Evolutionary conservation across 1,140 invertebrate genomes (phyloP).

Genomic region (Lordiphosa collinella): DNA sequence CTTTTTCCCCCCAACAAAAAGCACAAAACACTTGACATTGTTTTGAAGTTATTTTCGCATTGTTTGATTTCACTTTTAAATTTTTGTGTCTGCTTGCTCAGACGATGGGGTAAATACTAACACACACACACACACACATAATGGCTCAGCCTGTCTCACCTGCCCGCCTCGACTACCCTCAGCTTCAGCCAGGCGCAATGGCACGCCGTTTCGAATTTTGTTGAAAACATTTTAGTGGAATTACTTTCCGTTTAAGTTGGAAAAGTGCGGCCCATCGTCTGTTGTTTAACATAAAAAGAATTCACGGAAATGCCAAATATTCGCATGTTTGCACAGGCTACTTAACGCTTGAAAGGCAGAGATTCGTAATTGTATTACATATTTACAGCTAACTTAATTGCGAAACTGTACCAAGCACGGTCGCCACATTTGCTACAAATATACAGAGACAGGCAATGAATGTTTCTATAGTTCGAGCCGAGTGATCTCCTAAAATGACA

Average conservation of each 20-base stretch:
- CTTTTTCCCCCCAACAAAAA: not conserved
- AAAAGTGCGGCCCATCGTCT: slow-evolving; percentile 26
- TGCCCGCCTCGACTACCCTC: not conserved
- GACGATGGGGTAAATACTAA: slow-evolving; percentile 41
- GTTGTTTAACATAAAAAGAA: not conserved
- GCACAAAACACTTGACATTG: slow-evolving; percentile 52
- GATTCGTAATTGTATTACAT: too few relatives aligned
- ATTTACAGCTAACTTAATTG: not conserved
- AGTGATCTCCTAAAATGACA: too few relatives aligned
- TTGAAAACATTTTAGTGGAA: slow-evolving; percentile 71
- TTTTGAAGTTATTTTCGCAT: slow-evolving; percentile 72
- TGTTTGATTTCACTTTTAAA: slow-evolving; percentile 75
- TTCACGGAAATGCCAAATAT: not conserved
- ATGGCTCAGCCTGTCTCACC: not conserved
- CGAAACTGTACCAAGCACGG: not conserved
- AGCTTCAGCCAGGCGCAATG: not conserved
- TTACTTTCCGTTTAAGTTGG: slow-evolving; percentile 71
- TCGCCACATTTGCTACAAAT: too few relatives aligned
- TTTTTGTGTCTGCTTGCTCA: slow-evolving; percentile 58
- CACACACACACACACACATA: slow-evolving; percentile 1
- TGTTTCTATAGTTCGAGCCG: too few relatives aligned
- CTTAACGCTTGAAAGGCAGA: too few relatives aligned
- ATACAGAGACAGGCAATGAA: too few relatives aligned
- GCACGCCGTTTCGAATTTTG: slow-evolving; percentile 49
- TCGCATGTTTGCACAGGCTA: not conserved